These are phyloP conservation scores for Paragorgia papillata DNA, from an alignment of 92 coral and sea anemone genomes.

Conservation along the genomic window DNA sequence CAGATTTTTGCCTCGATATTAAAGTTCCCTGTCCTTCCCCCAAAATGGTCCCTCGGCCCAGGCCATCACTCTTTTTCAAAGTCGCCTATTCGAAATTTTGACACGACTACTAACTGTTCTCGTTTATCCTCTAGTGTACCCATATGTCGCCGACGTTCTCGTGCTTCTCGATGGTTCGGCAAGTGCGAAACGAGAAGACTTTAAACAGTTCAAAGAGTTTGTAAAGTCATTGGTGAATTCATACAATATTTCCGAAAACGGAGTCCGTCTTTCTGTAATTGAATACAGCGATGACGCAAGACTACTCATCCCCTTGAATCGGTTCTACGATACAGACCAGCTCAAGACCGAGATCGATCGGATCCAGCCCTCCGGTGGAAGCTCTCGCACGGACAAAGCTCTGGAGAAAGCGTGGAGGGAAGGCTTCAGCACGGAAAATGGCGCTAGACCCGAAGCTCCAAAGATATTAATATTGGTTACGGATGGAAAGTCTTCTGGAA, in stretches of 20 bases:
- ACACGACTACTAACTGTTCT: no score
- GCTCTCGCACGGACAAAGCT: slow-evolving; percentile 70
- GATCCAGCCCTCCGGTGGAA: slow-evolving; percentile 68
- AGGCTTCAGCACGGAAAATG: slow-evolving; percentile 30
- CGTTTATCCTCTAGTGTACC: slow-evolving; percentile 2
- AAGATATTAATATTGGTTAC: slow-evolving; percentile 71
- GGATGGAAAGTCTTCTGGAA: slow-evolving; percentile 55
- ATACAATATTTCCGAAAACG: slow-evolving; percentile 56
- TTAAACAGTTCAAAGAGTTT: slow-evolving; percentile 69
- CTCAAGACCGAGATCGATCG: slow-evolving; percentile 58
- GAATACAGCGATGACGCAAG: slow-evolving; percentile 65
- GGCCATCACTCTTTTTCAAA: no score
- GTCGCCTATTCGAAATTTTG: no score
- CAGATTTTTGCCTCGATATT: no score
- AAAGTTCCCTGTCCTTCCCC: no score
- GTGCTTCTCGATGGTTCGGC: slow-evolving; percentile 86
- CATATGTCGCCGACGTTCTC: slow-evolving; percentile 61
- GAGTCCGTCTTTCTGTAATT: slow-evolving; percentile 71
- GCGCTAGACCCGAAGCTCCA: slow-evolving; percentile 63
- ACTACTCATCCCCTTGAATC: slow-evolving; percentile 58
- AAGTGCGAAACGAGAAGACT: slow-evolving; percentile 54
- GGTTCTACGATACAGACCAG: slow-evolving; percentile 43
- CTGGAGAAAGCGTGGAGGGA: slow-evolving; percentile 64
- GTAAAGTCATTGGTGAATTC: slow-evolving; percentile 68
- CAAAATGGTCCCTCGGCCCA: no score